Evolutionary conservation across 1,140 invertebrate genomes (phyloP), one percentile per base, ranked within the genome.

Genomic region (Ceratina calcarata): DNA sequence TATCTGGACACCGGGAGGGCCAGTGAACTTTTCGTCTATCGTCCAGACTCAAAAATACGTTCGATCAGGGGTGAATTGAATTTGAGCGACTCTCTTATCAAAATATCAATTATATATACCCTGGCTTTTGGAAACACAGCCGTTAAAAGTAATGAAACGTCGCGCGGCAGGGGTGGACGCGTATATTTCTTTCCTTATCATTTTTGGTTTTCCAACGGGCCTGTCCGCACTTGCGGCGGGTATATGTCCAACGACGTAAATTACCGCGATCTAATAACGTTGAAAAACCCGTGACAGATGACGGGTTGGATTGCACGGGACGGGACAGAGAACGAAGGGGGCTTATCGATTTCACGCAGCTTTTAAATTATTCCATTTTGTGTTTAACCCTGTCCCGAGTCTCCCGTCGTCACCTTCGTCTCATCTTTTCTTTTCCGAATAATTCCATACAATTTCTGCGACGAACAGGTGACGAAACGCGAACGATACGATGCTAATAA

Each of bases 1-100:
- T 45, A 57, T 57, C 55, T 37, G 32, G 53, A 57, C 67, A 71
- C 66, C n/a, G 45, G 77, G 64, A 69, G 27, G 16, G 27, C 64
- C n/a, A 16, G 74, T 76, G 62, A 64, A 68, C 12, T 76, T 76
- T 83, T 83, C 51, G 80, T 66, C 72, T 13, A 66, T 0, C 82
- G 82, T 84, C 78, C 82, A 84, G 83, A 85, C 83, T 73, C 64
- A 73, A 84, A 85, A 85, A 85, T 85, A 85, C 73, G 58, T 66
- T 84, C 37, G 82, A 85, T 85, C 81, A 73, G 82, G 75, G 69
- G 82, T 10, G 73, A 71, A 85, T 85, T 81, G 83, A 84, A 81
- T 85, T 85, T 85, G 78, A 65, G 8, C 82, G 83, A 72, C 83
- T 79, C 61, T 49, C 83, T 37, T 49, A 84, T 85, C 83, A 84